Percentiles rank a stretch among this genome's conserved stretches.
Evolutionary conservation across 2,888 invertebrate genomes (phyloP).

Genomic region (Drosophila koepferae): DNA sequence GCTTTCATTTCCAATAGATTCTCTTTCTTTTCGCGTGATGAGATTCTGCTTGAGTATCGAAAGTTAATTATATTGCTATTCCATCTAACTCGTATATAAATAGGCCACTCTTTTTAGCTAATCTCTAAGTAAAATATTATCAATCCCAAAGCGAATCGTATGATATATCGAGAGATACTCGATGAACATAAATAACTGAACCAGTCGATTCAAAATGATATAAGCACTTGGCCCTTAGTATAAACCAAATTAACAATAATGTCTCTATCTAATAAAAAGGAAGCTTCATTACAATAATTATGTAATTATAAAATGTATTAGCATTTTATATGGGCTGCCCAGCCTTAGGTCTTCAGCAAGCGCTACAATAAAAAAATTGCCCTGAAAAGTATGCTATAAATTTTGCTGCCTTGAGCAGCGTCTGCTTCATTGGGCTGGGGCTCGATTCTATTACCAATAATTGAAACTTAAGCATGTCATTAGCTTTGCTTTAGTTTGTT

Average conservation of each 20-base stretch:
- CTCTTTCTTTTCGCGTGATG: too few relatives aligned
- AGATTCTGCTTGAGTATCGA: too few relatives aligned
- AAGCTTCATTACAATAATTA: background rate
- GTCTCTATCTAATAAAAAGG: too few relatives aligned
- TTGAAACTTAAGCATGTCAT: constrained; percentile 78
- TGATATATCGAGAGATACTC: too few relatives aligned
- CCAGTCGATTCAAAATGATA: background rate
- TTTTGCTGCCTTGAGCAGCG: background rate
- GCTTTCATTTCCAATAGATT: too few relatives aligned
- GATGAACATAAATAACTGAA: too few relatives aligned
- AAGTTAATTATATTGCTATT: too few relatives aligned
- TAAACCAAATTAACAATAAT: background rate
- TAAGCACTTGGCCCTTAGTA: too few relatives aligned
- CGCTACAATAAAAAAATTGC: background rate
- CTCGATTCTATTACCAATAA: constrained; percentile 75
- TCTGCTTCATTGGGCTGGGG: constrained; percentile 38
- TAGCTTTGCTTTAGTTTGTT: constrained; percentile 57
- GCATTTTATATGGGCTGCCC: background rate
- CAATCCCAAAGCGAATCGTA: too few relatives aligned
- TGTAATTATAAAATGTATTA: background rate
- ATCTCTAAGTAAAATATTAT: too few relatives aligned
- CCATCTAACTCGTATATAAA: too few relatives aligned
- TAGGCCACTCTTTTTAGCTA: too few relatives aligned
- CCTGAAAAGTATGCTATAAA: constrained; percentile 20
- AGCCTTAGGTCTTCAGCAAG: background rate